phyloP scores from a whole-genome alignment of 2,797 vertebrate genomes.

The Sebastes oblongus region DNA sequence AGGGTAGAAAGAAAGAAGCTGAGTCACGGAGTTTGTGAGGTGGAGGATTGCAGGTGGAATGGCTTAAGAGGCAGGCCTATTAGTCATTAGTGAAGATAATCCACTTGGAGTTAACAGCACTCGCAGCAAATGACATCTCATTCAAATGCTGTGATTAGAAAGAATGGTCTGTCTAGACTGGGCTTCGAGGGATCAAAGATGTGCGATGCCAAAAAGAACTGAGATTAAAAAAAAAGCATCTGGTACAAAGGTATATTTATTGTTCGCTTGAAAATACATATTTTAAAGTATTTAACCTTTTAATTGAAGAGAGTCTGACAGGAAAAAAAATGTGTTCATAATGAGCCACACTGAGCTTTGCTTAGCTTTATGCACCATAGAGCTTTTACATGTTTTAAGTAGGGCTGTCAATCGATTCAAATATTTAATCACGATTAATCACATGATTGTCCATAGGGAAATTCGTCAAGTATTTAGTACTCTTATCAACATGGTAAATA shows the following conservation, averaged over 20 bases:
- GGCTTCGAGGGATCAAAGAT: slow-evolving; percentile 18
- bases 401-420: no score
- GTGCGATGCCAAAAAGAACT: neutral
- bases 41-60: slow-evolving; percentile 34
- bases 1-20: slow-evolving; percentile 1
- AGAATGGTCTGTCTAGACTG: slow-evolving; percentile 33
- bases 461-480: no score
- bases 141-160: slow-evolving; percentile 41
- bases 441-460: no score
- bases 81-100: slow-evolving; percentile 49
- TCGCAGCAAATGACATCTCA: slow-evolving; percentile 31
- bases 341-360: neutral
- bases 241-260: neutral
- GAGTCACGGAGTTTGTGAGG: slow-evolving; percentile 27
- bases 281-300: neutral
- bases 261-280: neutral
- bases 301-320: neutral
- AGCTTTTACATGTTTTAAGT: neutral
- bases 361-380: neutral
- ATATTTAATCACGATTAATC: no score
- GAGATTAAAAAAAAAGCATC: neutral
- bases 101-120: slow-evolving; percentile 42
- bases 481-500: no score
- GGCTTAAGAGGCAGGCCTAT: slow-evolving; percentile 43
- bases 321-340: neutral